phyloP scores from a whole-genome alignment of 2,888 invertebrate genomes.

The Perdita meconis region DNA sequence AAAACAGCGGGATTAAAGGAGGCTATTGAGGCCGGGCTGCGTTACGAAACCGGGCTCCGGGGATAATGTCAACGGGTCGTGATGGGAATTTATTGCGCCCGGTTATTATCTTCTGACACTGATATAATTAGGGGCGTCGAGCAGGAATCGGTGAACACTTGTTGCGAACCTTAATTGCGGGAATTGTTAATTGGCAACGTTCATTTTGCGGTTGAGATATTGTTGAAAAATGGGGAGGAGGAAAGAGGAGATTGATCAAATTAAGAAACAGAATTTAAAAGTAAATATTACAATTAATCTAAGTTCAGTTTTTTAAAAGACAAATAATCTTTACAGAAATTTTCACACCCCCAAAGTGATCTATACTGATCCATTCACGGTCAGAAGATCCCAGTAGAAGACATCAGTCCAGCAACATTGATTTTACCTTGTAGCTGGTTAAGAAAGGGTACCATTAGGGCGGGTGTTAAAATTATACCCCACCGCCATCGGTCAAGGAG shows the following conservation, averaged over 20 bases:
- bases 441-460: slow-evolving; percentile 64
- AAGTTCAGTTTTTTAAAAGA: too few relatives aligned
- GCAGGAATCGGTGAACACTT: neutral
- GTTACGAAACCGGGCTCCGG: slow-evolving; percentile 48
- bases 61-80: slow-evolving; percentile 39
- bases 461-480: slow-evolving; percentile 71
- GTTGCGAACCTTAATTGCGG: slow-evolving; percentile 19
- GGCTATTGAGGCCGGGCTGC: slow-evolving; percentile 45
- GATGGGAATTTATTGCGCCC: slow-evolving; percentile 53
- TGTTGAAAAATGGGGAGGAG: neutral
- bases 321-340: too few relatives aligned
- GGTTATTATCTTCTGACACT: slow-evolving; percentile 33
- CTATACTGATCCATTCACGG: neutral
- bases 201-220: slow-evolving; percentile 8
- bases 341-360: too few relatives aligned
- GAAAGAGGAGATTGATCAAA: too few relatives aligned
- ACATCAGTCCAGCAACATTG: slow-evolving; percentile 45
- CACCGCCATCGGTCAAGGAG: too few relatives aligned
- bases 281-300: too few relatives aligned
- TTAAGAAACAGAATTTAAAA: slow-evolving; percentile 6
- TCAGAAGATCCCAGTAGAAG: neutral
- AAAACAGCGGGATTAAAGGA: slow-evolving; percentile 47
- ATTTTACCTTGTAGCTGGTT: slow-evolving; percentile 63
- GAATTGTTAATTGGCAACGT: slow-evolving; percentile 11
- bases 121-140: slow-evolving; percentile 31